These are phyloP conservation scores for Meloidogyne chitwoodi DNA, from an alignment of 1,140 invertebrate species.

Conservation along the genomic window DNA sequence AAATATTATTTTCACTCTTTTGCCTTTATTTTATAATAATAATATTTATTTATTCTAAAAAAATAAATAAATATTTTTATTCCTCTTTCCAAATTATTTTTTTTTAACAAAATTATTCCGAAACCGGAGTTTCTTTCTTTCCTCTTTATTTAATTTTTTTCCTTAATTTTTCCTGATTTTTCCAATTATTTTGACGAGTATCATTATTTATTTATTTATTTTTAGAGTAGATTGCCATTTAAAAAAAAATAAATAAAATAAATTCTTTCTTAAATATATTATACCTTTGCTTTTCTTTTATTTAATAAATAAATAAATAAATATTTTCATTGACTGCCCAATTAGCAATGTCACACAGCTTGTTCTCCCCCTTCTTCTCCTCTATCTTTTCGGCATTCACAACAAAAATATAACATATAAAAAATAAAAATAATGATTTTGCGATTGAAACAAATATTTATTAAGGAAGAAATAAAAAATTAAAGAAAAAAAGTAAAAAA, in stretches of 20 bases:
- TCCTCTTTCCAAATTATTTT: too few species aligned
- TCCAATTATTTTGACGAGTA: background rate
- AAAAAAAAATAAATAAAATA: background rate
- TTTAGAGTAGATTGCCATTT: background rate
- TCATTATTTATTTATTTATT: background rate
- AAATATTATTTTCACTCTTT: too few species aligned
- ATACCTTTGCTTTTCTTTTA: background rate
- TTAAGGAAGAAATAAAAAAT: too few species aligned
- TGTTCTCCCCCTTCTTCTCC: background rate
- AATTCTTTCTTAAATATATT: background rate
- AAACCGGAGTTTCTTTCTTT: background rate
- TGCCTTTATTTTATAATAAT: too few species aligned
- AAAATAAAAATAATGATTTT: too few species aligned
- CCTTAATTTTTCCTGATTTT: slow-evolving; percentile 6
- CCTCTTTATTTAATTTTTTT: background rate
- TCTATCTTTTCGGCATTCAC: too few species aligned
- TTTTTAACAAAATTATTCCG: background rate
- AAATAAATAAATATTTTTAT: too few species aligned
- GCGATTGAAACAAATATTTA: too few species aligned
- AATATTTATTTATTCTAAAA: too few species aligned
- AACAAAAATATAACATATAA: too few species aligned
- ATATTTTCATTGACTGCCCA: background rate
- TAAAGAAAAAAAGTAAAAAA: too few species aligned
- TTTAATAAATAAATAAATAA: slow-evolving; percentile 5
- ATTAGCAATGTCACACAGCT: background rate